A percentile compares a stretch with the other conserved stretches of the same genome.
Evolutionary conservation across 2,113 vertebrate species (phyloP).

Genomic region (Bufo bufo): DNA sequence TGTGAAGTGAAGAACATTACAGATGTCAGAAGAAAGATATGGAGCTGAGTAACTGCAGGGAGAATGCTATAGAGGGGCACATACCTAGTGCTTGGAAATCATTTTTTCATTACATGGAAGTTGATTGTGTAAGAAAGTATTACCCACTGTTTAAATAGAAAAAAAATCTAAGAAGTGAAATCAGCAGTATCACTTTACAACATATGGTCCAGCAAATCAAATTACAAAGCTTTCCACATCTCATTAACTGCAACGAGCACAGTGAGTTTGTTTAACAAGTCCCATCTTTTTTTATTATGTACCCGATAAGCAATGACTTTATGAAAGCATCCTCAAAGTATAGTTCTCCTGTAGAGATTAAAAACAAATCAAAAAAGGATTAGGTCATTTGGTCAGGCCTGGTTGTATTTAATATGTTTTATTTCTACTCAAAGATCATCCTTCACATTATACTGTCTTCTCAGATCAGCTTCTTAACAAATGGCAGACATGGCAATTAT

Average conservation of each 20-base stretch:
- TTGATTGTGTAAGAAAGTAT: constrained; percentile 84
- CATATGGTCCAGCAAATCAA: constrained; percentile 84
- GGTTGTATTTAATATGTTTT: constrained; percentile 67
- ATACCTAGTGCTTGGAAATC: constrained; percentile 81
- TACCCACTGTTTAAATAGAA: constrained; percentile 86
- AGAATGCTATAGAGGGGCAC: constrained; percentile 89
- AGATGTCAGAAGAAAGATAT: constrained; percentile 89
- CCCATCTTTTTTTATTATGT: constrained; percentile 74
- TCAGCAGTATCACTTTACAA: constrained; percentile 81
- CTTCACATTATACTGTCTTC: constrained; percentile 64
- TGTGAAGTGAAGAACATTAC: constrained; percentile 87
- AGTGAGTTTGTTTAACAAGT: constrained; percentile 82
- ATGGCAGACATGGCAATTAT: constrained; percentile 35
- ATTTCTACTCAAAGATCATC: constrained; percentile 72
- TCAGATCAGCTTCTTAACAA: constrained; percentile 31
- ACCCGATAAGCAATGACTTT: constrained; percentile 78
- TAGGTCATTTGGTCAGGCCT: constrained; percentile 80
- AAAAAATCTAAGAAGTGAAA: constrained; percentile 78
- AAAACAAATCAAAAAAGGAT: constrained; percentile 79
- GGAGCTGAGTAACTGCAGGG: constrained; percentile 87
- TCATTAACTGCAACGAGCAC: constrained; percentile 86
- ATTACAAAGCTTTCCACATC: constrained; percentile 86
- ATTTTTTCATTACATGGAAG: constrained; percentile 91
- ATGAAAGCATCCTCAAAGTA: constrained; percentile 77
- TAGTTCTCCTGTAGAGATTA: constrained; percentile 76